Conservation (phyloP, 1,140 invertebrate genomes). For the Agrilus planipennis region DNA sequence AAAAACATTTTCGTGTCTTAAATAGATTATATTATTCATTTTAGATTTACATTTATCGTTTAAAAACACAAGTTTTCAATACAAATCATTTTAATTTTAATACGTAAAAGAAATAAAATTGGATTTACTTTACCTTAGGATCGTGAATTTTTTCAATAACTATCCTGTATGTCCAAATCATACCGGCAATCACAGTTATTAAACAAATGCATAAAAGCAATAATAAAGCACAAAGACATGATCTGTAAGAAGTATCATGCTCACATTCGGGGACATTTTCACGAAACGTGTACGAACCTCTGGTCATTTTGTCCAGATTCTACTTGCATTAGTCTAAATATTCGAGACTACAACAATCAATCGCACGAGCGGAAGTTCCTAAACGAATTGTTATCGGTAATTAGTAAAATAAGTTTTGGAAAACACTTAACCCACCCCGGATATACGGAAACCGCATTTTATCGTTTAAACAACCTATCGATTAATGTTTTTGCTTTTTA, state of each 20-base stretch:
- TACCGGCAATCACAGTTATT: too few relatives aligned
- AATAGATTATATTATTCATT: too few relatives aligned
- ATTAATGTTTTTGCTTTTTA: conserved; percentile 36
- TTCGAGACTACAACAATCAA: neutral
- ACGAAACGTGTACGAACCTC: conserved; percentile 6
- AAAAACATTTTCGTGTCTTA: too few relatives aligned
- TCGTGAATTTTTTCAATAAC: too few relatives aligned
- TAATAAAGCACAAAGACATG: conserved; percentile 11
- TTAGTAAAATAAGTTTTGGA: conserved; percentile 3
- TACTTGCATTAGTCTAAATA: too few relatives aligned
- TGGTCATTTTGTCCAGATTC: conserved; percentile 8
- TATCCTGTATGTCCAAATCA: too few relatives aligned
- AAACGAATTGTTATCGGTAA: too few relatives aligned
- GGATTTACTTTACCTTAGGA: too few relatives aligned
- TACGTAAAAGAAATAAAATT: too few relatives aligned
- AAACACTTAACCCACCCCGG: conserved; percentile 2
- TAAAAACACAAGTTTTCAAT: too few relatives aligned
- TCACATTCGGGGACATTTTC: neutral
- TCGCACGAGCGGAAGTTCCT: neutral
- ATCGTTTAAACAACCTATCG: neutral
- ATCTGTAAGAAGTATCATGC: conserved; percentile 9
- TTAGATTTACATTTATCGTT: too few relatives aligned
- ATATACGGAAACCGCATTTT: conserved; percentile 5
- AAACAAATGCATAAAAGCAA: conserved; percentile 10
- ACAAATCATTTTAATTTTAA: too few relatives aligned